phyloP scores from a whole-genome alignment of 1,140 invertebrate species.

The Gonioctena quinquepunctata region DNA sequence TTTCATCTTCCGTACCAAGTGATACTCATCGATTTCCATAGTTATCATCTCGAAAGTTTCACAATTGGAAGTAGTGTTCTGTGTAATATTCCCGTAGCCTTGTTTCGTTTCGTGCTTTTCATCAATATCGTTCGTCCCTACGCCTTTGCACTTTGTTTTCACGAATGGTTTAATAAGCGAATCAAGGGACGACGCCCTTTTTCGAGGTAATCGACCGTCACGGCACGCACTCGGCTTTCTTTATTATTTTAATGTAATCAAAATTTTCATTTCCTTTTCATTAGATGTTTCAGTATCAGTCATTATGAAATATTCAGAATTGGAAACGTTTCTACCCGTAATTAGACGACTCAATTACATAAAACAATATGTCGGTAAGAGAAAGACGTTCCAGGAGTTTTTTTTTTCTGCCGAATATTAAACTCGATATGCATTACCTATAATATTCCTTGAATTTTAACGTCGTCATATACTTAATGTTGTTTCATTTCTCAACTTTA shows the following conservation, averaged over 20 bases:
- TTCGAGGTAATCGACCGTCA: slow-evolving; percentile 16
- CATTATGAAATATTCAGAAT: background rate
- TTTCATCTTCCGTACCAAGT: too few relatives aligned
- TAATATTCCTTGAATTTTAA: too few relatives aligned
- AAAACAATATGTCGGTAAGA: too few relatives aligned
- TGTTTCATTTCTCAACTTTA: too few relatives aligned
- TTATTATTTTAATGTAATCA: slow-evolving; percentile 5
- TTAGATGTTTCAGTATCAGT: background rate
- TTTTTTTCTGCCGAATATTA: too few relatives aligned
- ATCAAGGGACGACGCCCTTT: slow-evolving; percentile 22
- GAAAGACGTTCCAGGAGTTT: too few relatives aligned
- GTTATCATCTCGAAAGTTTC: background rate
- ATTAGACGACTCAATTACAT: too few relatives aligned
- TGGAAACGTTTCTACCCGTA: background rate
- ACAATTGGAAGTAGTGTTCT: background rate
- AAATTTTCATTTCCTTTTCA: background rate
- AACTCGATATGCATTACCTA: too few relatives aligned
- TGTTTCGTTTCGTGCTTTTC: background rate
- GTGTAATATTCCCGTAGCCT: background rate
- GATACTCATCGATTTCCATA: too few relatives aligned
- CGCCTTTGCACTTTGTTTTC: slow-evolving; percentile 17
- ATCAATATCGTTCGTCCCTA: background rate
- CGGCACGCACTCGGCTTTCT: slow-evolving; percentile 5
- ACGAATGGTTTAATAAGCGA: slow-evolving; percentile 28
- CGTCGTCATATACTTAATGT: too few relatives aligned